Conservation (phyloP, 2,797 vertebrate genomes). For the Smutsia temminckii region DNA sequence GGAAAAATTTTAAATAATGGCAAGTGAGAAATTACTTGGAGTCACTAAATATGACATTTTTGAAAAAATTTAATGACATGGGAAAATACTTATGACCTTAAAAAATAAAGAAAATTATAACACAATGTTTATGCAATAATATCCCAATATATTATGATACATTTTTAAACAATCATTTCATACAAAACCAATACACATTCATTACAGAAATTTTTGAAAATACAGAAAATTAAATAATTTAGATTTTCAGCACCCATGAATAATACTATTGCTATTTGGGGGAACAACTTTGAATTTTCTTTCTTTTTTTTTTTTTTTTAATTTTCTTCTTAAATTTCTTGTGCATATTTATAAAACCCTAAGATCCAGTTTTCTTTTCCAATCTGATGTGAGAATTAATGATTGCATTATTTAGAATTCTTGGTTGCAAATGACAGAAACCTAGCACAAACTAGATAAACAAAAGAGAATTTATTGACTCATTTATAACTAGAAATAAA, state of each 20-base stretch:
- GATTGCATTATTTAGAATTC: not conserved
- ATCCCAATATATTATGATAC: not conserved
- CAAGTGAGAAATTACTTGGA: not conserved
- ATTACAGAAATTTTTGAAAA: not conserved
- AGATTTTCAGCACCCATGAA: not conserved
- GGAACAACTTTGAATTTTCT: not conserved
- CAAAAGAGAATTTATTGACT: not conserved
- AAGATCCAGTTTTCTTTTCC: not conserved
- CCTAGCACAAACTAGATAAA: not conserved
- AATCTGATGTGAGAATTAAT: not conserved
- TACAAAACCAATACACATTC: not conserved
- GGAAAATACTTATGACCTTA: not conserved
- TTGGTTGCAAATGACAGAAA: not conserved
- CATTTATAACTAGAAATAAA: not conserved
- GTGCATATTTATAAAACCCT: not conserved
- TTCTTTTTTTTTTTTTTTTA: not conserved
- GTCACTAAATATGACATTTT: slow-evolving; percentile 17
- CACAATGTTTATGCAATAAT: not conserved
- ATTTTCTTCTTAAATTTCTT: not conserved
- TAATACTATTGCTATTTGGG: not conserved
- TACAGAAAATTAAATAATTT: not conserved
- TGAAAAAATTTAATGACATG: not conserved
- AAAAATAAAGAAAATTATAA: not conserved
- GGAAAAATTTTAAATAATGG: not conserved
- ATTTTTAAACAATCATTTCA: not conserved